Base-by-base conservation (phyloP, 2,113 vertebrate genomes). In the Gopherus flavomarginatus region DNA sequence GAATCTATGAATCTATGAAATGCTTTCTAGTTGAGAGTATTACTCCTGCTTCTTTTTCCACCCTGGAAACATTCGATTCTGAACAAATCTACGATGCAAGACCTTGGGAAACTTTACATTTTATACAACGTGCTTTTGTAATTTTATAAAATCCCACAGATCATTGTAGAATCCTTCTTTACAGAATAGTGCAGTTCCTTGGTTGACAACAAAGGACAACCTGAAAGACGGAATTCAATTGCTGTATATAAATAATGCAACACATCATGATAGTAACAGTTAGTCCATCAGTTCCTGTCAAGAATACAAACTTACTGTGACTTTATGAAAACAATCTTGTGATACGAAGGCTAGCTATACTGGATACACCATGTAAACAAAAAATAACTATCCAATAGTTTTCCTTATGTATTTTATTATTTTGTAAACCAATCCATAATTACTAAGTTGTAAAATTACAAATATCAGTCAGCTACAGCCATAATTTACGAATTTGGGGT, bases 191-290 rank as follows among this genome's bases (percentile, higher is more conserved):
- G 47, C 4, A 78, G 62, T 83, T 62, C 49, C 92, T 52, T 42
- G 44, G n/a, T 26, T 97, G 96, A 96, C 94, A 96, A 91, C 65
- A 96, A 94, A 98, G 94, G 95, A 96, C 94, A 94, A 89, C 22
- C 50, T 85, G 89, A 87, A 94, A 95, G 89, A 94, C 35, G 72
- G 49, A 95, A 79, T 57, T 77, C 90, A 59, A 1, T 77, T 92
- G 50, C 69, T 49, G 21, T 56, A 11, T 56, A 91, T 98, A 97
- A 98, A 97, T 96, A 98, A 97, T 88, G 59, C 85, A 96, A 59
- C 26, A 54, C 29, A 47, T 86, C 53, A 38, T 38, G 89, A 90
- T 82, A 54, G 27, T 52, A 95, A 72, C 69, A 56, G 57, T 87
- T 29, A 89, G 85, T 19, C n/a, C 82, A 97, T 97, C 95, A 86